Base-by-base conservation (phyloP, 2,797 vertebrate species). In the Antrozous pallidus region DNA sequence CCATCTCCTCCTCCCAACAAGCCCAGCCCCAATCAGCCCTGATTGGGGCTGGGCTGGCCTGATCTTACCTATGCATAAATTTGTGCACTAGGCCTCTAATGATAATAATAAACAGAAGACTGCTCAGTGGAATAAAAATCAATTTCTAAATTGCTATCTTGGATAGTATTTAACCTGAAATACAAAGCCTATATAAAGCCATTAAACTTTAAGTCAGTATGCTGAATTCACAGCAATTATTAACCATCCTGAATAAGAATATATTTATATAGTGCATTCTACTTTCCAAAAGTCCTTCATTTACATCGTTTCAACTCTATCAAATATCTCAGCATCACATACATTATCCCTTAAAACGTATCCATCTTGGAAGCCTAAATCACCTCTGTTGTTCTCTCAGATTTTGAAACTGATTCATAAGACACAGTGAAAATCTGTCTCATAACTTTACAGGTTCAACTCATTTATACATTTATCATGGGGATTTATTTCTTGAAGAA, bases 241-340 rank as follows among this genome's bases (percentile, higher is more conserved):
- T 94, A 87, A 51, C 93, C 31, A 17, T 24, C 14, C 45, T 71
- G 40, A 90, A 83, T 71, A 82, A 47, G 81, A 95, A 90, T 69
- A 69, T 70, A 65, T 87, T 91, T 93, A 78, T 75, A 47, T 16
- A 87, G 18, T 67, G 13, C 28, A 90, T 96, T 88, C 47, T 85
- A 22, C 61, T 90, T 95, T 91, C 49, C 45, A 74, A 89, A 95
- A 61, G 93, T 56, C 93, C 77, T 95, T 85, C 91, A 93, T 96
- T 94, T 88, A 92, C 28, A 94, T 90, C 78, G 49, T 93, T 88
- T 95, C 82, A 70, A 73, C 47, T 90, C 38, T 75, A 93, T 54
- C 74, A 88, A 42, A 78, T 91, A 86, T 67, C 71, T 89, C 61
- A 90, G 81, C 13, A 33, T 94, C 65, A 77, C 61, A 91, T 84